Conservation (phyloP, 2,113 vertebrate genomes). For the Mormyrus lacerda region DNA sequence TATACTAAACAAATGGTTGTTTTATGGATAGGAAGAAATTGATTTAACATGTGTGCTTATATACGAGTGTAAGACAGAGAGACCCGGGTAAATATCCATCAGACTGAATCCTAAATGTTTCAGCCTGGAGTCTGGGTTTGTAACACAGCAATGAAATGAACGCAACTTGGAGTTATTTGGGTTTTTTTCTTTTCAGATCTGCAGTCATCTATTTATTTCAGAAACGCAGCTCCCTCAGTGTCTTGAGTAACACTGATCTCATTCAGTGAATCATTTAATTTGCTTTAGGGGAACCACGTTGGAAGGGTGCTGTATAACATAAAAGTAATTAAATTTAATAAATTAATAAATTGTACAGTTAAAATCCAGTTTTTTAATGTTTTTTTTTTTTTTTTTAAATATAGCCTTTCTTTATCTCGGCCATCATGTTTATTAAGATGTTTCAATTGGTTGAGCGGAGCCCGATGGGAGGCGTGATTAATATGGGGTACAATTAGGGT, state of each 20-base stretch:
- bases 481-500: slow-evolving; percentile 5
- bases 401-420: not conserved
- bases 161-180: not conserved
- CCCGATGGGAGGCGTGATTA: not conserved
- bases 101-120: not conserved
- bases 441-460: not conserved
- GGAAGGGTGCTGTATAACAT: not conserved
- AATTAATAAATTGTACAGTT: slow-evolving; percentile 5
- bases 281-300: not conserved
- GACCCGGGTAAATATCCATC: not conserved
- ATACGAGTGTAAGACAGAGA: not conserved
- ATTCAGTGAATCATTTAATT: not conserved
- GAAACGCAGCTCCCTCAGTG: not conserved
- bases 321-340: not conserved
- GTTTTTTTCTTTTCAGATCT: not conserved
- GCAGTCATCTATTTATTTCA: not conserved
- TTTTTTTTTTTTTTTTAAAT: not conserved
- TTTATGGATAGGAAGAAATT: slow-evolving; percentile 4
- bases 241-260: not conserved
- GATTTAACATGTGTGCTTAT: not conserved
- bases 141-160: slow-evolving; percentile 29
- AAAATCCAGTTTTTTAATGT: not conserved
- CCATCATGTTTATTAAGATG: slow-evolving; percentile 8
- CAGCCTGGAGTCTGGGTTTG: not conserved
- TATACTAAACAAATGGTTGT: not conserved